These are phyloP conservation scores for Nothura maculosa DNA, from an alignment of 2,797 vertebrate species.

Conservation along the genomic window DNA sequence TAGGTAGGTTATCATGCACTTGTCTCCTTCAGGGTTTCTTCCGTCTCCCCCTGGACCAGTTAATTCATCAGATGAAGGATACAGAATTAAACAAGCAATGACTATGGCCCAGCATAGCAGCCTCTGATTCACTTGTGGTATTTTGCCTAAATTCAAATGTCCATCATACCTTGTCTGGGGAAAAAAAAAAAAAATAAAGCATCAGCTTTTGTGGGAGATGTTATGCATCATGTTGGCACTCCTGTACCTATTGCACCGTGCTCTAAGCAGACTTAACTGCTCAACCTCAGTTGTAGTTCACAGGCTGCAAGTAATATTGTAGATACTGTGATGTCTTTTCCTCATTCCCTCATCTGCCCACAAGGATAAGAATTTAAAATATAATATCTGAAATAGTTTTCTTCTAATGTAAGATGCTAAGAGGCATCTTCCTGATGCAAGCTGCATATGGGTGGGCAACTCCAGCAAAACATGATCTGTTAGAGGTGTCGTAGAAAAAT, in stretches of 20 bases:
- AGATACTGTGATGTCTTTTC: neutral
- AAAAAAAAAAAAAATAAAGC: neutral
- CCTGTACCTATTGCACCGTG: neutral
- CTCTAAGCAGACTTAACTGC: neutral
- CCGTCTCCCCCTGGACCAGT: neutral
- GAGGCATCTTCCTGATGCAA: neutral
- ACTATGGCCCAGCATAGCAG: neutral
- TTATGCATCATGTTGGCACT: neutral
- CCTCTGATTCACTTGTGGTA: neutral
- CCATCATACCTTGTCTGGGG: neutral
- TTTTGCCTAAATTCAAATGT: neutral
- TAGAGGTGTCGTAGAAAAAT: neutral
- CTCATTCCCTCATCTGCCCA: neutral
- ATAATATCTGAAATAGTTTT: neutral
- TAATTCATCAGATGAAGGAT: neutral
- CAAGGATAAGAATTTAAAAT: neutral
- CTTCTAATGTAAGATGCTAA: neutral
- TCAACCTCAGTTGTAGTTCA: neutral
- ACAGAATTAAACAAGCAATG: neutral
- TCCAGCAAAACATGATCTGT: neutral
- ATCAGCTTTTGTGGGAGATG: neutral
- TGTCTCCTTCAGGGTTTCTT: neutral
- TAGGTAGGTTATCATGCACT: fast-evolving
- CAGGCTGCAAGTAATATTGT: neutral
- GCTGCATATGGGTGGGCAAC: neutral